Base-by-base conservation (phyloP, 2,113 vertebrate genomes). In the Bos javanicus region DNA sequence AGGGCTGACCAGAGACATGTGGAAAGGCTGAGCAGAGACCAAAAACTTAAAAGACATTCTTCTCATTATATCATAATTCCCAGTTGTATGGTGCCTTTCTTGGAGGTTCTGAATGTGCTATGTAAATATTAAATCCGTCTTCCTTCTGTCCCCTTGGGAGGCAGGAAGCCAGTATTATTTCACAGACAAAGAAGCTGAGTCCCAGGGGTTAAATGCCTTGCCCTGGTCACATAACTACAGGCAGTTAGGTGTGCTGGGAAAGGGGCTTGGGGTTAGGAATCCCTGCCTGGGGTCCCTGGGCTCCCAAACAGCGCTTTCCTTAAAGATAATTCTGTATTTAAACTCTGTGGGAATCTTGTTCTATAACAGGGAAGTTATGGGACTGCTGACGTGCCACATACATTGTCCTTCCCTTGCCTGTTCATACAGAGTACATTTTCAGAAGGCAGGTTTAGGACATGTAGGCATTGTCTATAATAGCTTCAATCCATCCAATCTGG, bases 141-240 rank as follows among this genome's bases (percentile, higher is more conserved):
- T 93, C 93, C 92, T 96, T 95, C 95, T 95, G 84, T n/a, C 71
- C 84, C 87, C 81, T 95, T 84, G 43, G 92, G 74, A 95, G 91
- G 84, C 95, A 97, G 97, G 96, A 98, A 98, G 94, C 92, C 92
- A 92, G 25, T 90, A 92, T 93, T 96, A 94, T 59, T 59, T 59
- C 57, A 59, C 57, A 59, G 57, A 59, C 57, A 59, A 59, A 28
- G 25, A 59, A 59, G 25, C 25, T 59, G 57, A 59, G 57, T 28
- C 57, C 57, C 57, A 59, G 13, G 57, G 57, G 57, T 28, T 59
- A 59, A 59, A 59, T 1, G 57, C 25, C 5, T 59, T 59, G 25
- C 25, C 3, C 57, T 0, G 0, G 11, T 59, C 57, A 28, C 57
- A 59, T 11, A 59, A 59, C 57, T 59, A 59, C 57, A 26, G 57